These are phyloP conservation scores for Drosophila sulfurigaster DNA, from an alignment of 1,140 invertebrate species.

Conservation along the genomic window DNA sequence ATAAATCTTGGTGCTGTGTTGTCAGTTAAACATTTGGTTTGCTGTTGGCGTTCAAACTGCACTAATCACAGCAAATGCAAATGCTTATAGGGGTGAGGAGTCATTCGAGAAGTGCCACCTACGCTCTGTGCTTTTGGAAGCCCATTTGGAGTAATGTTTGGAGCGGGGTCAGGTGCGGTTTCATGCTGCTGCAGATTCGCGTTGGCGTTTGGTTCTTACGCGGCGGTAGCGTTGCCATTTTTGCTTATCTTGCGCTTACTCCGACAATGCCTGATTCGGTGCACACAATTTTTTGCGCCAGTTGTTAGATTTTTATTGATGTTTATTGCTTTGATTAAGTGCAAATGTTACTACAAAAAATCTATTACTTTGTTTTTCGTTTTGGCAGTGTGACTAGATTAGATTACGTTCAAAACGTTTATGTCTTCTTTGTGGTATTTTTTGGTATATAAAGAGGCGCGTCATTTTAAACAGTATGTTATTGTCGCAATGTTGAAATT, in stretches of 20 bases:
- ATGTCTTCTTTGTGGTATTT: too few species aligned
- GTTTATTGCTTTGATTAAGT: conserved; percentile 7
- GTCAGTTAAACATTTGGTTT: not conserved
- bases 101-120: conserved; percentile 84
- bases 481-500: too few species aligned
- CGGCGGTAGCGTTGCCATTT: conserved; percentile 89
- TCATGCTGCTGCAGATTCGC: conserved; percentile 88
- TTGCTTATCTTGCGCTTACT: conserved; percentile 28
- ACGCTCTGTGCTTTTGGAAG: conserved; percentile 94
- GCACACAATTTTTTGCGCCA: not conserved
- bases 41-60: not conserved
- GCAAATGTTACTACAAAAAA: conserved; percentile 17
- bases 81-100: not conserved
- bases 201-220: conserved; percentile 89
- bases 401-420: not conserved
- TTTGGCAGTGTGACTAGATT: conserved; percentile 44
- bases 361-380: conserved; percentile 34
- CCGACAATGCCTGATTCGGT: not conserved
- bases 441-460: too few species aligned
- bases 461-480: too few species aligned
- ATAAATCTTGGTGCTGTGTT: conserved; percentile 36
- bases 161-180: conserved; percentile 90
- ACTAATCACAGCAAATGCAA: not conserved
- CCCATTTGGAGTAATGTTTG: conserved; percentile 94
- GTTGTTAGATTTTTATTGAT: not conserved